A percentile compares a stretch with the other conserved stretches of the same genome.
phyloP scores from a whole-genome alignment of 2,888 invertebrate genomes.

The Ceraclea dissimilis region DNA sequence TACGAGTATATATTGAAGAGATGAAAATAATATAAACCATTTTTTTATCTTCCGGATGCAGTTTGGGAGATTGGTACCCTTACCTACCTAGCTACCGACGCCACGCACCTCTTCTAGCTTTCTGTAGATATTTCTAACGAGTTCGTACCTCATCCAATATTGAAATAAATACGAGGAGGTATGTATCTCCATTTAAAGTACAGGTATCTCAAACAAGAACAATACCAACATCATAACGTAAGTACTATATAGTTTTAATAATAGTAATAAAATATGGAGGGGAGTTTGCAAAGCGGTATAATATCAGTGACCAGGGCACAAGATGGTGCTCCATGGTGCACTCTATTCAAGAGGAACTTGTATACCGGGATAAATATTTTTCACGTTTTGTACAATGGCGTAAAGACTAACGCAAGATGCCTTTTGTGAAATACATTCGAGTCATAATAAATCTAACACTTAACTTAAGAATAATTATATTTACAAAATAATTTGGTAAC shows the following conservation, averaged over 20 bases:
- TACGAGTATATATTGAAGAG: no score
- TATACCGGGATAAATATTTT: constrained; percentile 52
- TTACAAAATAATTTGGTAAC: constrained; percentile 4
- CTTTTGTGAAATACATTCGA: constrained; percentile 32
- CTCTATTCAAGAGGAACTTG: constrained; percentile 64
- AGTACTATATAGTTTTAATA: not conserved
- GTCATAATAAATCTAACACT: not conserved
- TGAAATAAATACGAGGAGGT: no score
- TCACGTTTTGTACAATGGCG: constrained; percentile 25
- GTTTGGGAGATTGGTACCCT: no score
- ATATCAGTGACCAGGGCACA: constrained; percentile 16
- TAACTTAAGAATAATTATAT: not conserved
- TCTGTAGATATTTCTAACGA: no score
- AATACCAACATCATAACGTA: not conserved
- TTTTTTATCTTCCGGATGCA: no score
- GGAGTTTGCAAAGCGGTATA: constrained; percentile 17
- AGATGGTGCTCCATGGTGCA: constrained; percentile 27
- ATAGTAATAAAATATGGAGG: not conserved
- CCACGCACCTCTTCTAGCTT: no score
- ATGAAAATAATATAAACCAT: no score
- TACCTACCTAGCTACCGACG: no score
- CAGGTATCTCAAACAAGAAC: no score
- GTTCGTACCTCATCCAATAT: no score
- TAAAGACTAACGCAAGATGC: constrained; percentile 15
- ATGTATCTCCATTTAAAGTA: no score